phyloP scores from a whole-genome alignment of 2,888 invertebrate genomes.

The Spisula solida region DNA sequence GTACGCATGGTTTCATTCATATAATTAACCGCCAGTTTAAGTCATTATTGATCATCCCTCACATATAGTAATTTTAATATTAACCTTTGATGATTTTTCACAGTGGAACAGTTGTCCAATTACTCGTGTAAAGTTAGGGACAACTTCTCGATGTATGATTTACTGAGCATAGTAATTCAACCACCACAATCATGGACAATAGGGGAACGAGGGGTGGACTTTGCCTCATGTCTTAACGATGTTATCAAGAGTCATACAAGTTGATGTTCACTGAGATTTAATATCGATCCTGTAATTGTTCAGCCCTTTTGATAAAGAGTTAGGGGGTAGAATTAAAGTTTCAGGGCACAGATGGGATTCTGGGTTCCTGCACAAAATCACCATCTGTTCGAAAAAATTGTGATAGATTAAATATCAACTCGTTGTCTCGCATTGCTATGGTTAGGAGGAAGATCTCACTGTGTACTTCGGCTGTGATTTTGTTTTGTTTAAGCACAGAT shows the following conservation, averaged over 20 bases:
- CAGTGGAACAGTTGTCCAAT: slow-evolving; percentile 53
- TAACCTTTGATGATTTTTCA: slow-evolving; percentile 36
- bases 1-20: neutral
- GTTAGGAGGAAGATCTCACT: neutral
- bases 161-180: slow-evolving; percentile 43
- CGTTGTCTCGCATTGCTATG: neutral
- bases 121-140: slow-evolving; percentile 55
- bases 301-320: slow-evolving; percentile 58
- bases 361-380: slow-evolving; percentile 48
- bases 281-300: slow-evolving; percentile 71
- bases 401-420: slow-evolving; percentile 49
- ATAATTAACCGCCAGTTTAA: neutral
- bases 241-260: slow-evolving; percentile 52
- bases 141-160: slow-evolving; percentile 59
- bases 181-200: slow-evolving; percentile 25
- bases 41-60: slow-evolving; percentile 41
- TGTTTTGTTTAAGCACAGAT: neutral
- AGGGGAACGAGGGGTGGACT: slow-evolving; percentile 41
- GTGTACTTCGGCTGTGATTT: neutral
- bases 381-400: slow-evolving; percentile 60
- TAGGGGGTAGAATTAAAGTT: slow-evolving; percentile 65
- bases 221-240: slow-evolving; percentile 27
- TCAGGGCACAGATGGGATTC: slow-evolving; percentile 61
- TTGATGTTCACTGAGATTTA: slow-evolving; percentile 65
- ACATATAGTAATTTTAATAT: neutral